phyloP scores from a whole-genome alignment of 2,888 invertebrate genomes.

The Harmothoe impar region DNA sequence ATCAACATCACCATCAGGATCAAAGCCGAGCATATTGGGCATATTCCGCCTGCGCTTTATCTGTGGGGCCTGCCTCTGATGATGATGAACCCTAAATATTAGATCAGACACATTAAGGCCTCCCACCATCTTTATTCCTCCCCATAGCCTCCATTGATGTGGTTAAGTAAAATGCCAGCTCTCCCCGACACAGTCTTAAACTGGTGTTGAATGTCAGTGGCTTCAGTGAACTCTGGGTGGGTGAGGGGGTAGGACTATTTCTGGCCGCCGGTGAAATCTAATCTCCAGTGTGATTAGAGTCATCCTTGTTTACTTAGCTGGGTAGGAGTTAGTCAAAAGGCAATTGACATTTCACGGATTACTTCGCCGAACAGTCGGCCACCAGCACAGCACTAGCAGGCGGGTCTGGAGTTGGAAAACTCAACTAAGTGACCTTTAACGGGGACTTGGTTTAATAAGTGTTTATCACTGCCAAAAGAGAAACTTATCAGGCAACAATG shows the following conservation, averaged over 20 bases:
- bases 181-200: background rate
- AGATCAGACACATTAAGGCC: background rate
- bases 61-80: too few relatives aligned
- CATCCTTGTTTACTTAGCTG: slow-evolving; percentile 15
- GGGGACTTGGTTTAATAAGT: background rate
- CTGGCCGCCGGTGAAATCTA: background rate
- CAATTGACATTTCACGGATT: slow-evolving; percentile 29
- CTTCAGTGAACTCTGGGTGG: background rate
- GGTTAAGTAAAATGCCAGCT: background rate
- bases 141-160: background rate
- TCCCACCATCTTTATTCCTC: background rate
- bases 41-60: too few relatives aligned
- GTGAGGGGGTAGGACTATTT: background rate
- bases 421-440: background rate
- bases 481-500: background rate
- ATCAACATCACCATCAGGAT: too few relatives aligned
- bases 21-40: too few relatives aligned
- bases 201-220: background rate
- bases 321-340: slow-evolving; percentile 16
- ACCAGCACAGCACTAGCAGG: background rate
- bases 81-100: background rate
- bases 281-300: background rate
- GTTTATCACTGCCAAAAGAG: slow-evolving; percentile 11
- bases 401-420: background rate
- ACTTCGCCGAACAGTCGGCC: background rate